Evolutionary conservation across 2,113 vertebrate genomes (phyloP), one percentile per base, ranked within the genome.

Genomic region (Calypte anna): DNA sequence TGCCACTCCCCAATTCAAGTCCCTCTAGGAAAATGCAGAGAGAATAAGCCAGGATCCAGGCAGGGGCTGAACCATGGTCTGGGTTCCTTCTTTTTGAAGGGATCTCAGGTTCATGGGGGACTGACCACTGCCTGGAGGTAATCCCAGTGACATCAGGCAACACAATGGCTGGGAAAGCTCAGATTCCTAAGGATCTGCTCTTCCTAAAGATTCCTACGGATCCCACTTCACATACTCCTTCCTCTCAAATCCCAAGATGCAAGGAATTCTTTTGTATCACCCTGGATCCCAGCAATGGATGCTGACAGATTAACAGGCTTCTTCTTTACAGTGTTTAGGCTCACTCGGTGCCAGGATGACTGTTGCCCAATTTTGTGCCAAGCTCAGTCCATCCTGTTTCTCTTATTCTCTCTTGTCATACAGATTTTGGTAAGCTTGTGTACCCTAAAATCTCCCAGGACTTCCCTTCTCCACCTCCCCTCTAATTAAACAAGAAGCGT

Each of bases 401-500:
- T 83, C 58, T 82, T 86, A 48, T 43, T 84, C 69, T 58, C 82
- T 85, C 86, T 79, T 95, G 82, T 89, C 77, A 77, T 12, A 31
- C 46, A 59, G 21, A 87, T 91, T 93, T 90, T 55, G 80, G 80
- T 92, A 92, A 95, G 74, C 31, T n/a, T 44, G 14, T 55, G 62
- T 91, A 73, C 40, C 75, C 72, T 36, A 68, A 14, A 82, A 24
- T 93, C 92, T 97, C 92, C 44, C 78, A 92, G 91, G 87, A 75
- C 86, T 55, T 93, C 85, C 38, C 74, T 68, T 88, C 77, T 86
- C 40, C 28, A 33, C 36, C 8, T 73, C 38, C 63, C 44, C 54
- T 92, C 67, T 95, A 95, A 95, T 95, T 97, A 96, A 95, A 90
- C 62, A 70, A 48, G 75, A 86, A 25, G 55, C 2, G 25, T 92